A percentile compares a stretch with the other conserved stretches of the same genome.
phyloP scores from a whole-genome alignment of 2,888 invertebrate genomes.

The Thelaira solivaga region DNA sequence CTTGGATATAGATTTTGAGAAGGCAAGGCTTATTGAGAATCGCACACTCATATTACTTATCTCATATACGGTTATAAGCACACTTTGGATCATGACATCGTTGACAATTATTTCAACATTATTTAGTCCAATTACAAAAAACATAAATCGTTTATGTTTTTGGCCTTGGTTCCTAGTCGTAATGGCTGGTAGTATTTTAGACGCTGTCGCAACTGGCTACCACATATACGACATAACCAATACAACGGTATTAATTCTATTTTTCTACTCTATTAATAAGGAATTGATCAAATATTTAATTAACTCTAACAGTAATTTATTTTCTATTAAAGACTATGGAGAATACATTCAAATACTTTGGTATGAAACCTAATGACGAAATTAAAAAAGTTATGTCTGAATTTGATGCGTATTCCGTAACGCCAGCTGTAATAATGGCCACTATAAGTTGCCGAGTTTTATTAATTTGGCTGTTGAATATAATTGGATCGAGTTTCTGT shows the following conservation, averaged over 20 bases:
- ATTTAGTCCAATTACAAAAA: slow-evolving; percentile 69
- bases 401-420: slow-evolving; percentile 70
- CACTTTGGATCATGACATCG: slow-evolving; percentile 72
- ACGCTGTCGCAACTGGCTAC: slow-evolving; percentile 77
- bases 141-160: slow-evolving; percentile 68
- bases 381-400: slow-evolving; percentile 55
- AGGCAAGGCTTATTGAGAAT: slow-evolving; percentile 67
- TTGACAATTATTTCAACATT: slow-evolving; percentile 69
- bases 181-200: slow-evolving; percentile 74
- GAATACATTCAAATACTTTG: slow-evolving; percentile 63
- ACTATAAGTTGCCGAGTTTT: slow-evolving; percentile 78
- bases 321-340: slow-evolving; percentile 22
- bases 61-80: slow-evolving; percentile 70
- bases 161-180: slow-evolving; percentile 77
- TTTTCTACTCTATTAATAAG: too few relatives aligned
- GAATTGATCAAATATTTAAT: background rate
- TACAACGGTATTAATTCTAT: slow-evolving; percentile 72
- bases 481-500: slow-evolving; percentile 74
- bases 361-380: slow-evolving; percentile 11
- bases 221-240: slow-evolving; percentile 75
- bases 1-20: slow-evolving; percentile 67
- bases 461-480: slow-evolving; percentile 78
- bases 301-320: background rate
- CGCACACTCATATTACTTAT: slow-evolving; percentile 71
- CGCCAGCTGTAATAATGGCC: slow-evolving; percentile 77